A percentile compares a stretch with the other conserved stretches of the same genome.
Conservation (phyloP, 1,140 invertebrate species). For the Brachionus manjavacas region DNA sequence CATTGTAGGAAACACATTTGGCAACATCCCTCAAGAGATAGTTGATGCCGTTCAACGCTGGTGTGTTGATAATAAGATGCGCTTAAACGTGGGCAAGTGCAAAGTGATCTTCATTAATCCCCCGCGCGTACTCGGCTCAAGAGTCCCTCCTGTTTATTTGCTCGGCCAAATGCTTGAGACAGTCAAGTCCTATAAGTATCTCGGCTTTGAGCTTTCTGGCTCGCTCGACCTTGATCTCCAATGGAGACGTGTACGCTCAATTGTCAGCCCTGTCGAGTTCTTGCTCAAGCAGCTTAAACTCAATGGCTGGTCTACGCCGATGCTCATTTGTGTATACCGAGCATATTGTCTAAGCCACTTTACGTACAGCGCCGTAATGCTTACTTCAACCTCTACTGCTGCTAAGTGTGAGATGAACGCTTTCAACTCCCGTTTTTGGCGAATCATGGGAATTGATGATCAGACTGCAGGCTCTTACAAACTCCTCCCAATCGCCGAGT, state of each 20-base stretch:
- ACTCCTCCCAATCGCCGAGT: neutral
- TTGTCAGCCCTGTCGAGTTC: neutral
- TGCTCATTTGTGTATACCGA: neutral
- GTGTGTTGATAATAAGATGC: too few relatives aligned
- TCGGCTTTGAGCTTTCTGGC: neutral
- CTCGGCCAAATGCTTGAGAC: neutral
- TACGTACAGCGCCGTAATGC: neutral
- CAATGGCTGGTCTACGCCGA: neutral
- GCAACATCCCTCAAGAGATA: too few relatives aligned
- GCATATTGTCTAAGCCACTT: neutral
- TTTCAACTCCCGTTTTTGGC: neutral
- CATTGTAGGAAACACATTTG: too few relatives aligned
- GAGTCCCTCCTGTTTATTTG: neutral
- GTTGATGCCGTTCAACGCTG: too few relatives aligned
- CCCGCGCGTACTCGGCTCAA: neutral
- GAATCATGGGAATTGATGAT: neutral
- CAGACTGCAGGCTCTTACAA: neutral
- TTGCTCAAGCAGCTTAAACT: neutral
- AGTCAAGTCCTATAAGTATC: neutral
- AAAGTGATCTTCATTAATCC: too few relatives aligned
- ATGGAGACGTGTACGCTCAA: neutral
- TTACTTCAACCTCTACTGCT: neutral
- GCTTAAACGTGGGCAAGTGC: too few relatives aligned
- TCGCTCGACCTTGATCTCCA: neutral
- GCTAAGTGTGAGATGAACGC: neutral